A percentile compares a stretch with the other conserved stretches of the same genome.
Conservation (phyloP, 2,113 vertebrate species). For the Myiagra hebetior region DNA sequence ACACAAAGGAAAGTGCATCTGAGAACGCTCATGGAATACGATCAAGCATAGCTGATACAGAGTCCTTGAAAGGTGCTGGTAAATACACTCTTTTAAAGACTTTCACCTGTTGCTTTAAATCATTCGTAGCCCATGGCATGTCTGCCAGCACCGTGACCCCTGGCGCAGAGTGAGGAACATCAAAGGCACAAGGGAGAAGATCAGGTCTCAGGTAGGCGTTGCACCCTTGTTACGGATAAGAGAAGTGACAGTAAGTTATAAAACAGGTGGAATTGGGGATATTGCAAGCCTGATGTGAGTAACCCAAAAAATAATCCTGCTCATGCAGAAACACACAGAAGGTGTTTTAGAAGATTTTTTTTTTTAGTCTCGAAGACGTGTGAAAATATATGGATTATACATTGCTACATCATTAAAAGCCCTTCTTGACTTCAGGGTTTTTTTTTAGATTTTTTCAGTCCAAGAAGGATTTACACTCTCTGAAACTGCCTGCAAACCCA, state of each 20-base stretch:
- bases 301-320: neutral
- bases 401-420: neutral
- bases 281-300: neutral
- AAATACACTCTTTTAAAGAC: constrained; percentile 60
- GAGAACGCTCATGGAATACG: constrained; percentile 25
- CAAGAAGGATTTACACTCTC: neutral
- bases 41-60: constrained; percentile 40
- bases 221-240: constrained; percentile 63
- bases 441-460: neutral
- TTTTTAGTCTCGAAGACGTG: rapidly evolving
- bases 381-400: neutral
- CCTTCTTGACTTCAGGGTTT: neutral
- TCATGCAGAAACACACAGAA: neutral
- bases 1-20: constrained; percentile 56
- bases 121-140: constrained; percentile 27
- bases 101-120: constrained; percentile 76
- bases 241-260: constrained; percentile 65
- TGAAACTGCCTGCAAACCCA: neutral
- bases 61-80: constrained; percentile 51
- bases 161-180: constrained; percentile 57
- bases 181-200: constrained; percentile 73
- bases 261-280: constrained; percentile 66
- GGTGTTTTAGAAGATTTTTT: neutral
- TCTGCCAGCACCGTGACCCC: constrained; percentile 58
- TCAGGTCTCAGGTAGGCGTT: constrained; percentile 59